Percentiles rank a stretch among this genome's conserved stretches.
phyloP scores from a whole-genome alignment of 1,140 invertebrate species.

The Aphaenogaster ashmeadi region DNA sequence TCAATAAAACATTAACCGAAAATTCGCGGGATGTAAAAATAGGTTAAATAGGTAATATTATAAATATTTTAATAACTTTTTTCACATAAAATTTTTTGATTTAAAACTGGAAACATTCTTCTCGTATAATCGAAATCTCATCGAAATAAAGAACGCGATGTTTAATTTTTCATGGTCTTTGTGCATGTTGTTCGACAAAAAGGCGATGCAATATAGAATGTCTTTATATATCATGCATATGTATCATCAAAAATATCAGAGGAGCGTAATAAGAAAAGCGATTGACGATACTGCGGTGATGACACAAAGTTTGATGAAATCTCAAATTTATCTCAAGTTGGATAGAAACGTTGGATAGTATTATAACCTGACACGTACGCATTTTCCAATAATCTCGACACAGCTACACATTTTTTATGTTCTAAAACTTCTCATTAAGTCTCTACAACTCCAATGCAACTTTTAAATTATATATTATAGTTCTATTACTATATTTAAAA shows the following conservation, averaged over 20 bases:
- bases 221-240: slow-evolving; percentile 14
- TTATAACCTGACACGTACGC: not conserved
- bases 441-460: not conserved
- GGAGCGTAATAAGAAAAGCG: slow-evolving; percentile 10
- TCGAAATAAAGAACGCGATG: no score
- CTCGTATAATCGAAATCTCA: not conserved
- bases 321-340: slow-evolving; percentile 21
- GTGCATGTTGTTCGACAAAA: not conserved
- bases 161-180: not conserved
- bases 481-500: not conserved
- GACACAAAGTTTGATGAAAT: slow-evolving; percentile 44
- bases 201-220: not conserved
- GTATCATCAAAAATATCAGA: not conserved
- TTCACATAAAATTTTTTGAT: not conserved
- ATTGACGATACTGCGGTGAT: slow-evolving; percentile 2
- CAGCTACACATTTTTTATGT: not conserved
- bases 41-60: not conserved
- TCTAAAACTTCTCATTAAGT: not conserved
- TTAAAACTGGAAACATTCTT: not conserved
- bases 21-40: not conserved
- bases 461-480: not conserved
- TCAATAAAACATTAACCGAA: not conserved
- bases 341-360: not conserved
- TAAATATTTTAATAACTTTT: not conserved
- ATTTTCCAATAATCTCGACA: slow-evolving; percentile 18